phyloP scores from a whole-genome alignment of 2,797 vertebrate species.

The Platyrinchus mystaceus region DNA sequence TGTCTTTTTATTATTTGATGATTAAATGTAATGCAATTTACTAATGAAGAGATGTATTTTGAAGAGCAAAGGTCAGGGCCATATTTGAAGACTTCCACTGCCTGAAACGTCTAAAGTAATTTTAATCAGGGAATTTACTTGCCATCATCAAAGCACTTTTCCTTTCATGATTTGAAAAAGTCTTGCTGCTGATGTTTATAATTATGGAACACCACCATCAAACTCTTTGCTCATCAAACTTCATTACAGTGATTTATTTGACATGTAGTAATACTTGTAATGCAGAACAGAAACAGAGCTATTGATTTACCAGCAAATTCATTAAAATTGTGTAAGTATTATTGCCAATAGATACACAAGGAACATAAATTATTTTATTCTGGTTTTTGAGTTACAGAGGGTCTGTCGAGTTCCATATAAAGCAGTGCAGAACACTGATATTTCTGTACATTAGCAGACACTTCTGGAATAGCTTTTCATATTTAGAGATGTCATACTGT shows the following conservation, averaged over 20 bases:
- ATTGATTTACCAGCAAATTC: constrained; percentile 67
- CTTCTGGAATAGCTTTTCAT: not conserved
- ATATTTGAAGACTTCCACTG: constrained; percentile 61
- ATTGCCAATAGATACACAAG: constrained; percentile 64
- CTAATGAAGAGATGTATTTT: constrained; percentile 68
- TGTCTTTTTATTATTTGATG: constrained; percentile 68
- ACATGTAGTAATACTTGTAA: constrained; percentile 64
- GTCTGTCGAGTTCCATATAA: constrained; percentile 33
- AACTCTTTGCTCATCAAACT: constrained; percentile 72
- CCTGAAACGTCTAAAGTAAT: constrained; percentile 46
- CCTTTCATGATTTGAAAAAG: constrained; percentile 61
- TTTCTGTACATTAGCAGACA: constrained; percentile 4
- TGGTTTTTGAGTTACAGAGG: not conserved
- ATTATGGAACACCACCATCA: constrained; percentile 68
- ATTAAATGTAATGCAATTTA: constrained; percentile 68
- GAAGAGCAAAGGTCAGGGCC: constrained; percentile 57
- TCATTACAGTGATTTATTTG: constrained; percentile 74
- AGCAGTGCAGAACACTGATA: not conserved
- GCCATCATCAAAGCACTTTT: constrained; percentile 63
- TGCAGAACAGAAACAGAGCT: constrained; percentile 71
- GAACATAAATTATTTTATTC: constrained; percentile 62
- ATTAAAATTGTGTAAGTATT: constrained; percentile 68
- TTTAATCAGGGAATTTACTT: constrained; percentile 68
- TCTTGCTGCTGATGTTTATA: constrained; percentile 72
- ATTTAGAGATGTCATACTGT: not conserved